phyloP scores from a whole-genome alignment of 2,113 vertebrate species.

The Pollachius pollachius region DNA sequence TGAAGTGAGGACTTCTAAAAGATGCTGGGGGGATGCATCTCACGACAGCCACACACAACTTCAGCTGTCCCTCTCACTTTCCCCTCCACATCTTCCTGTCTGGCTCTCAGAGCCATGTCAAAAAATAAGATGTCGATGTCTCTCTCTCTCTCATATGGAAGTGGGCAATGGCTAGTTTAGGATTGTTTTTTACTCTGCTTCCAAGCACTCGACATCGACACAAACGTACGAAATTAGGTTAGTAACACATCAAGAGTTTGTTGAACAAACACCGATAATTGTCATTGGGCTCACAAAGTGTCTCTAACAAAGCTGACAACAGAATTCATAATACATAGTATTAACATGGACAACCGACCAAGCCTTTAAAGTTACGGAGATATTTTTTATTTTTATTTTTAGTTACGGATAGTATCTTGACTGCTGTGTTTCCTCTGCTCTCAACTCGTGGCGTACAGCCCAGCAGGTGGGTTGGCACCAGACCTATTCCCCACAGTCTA shows the following conservation, averaged over 20 bases:
- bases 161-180: too few species aligned
- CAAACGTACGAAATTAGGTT: slow-evolving; percentile 1
- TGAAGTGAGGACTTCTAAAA: too few species aligned
- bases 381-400: neutral
- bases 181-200: slow-evolving; percentile 34
- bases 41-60: slow-evolving; percentile 26
- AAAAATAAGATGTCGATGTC: too few species aligned
- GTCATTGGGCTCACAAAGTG: neutral
- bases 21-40: too few species aligned
- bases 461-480: too few species aligned
- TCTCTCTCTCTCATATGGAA: neutral
- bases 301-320: neutral
- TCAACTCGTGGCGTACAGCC: too few species aligned
- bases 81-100: slow-evolving; percentile 15
- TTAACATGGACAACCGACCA: neutral
- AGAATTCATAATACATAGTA: neutral
- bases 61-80: neutral
- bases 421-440: too few species aligned
- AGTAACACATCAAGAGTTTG: slow-evolving; percentile 1
- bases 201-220: slow-evolving; percentile 4
- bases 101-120: slow-evolving; percentile 24
- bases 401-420: too few species aligned
- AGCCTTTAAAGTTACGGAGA: neutral
- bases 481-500: too few species aligned
- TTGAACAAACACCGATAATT: slow-evolving; percentile 4